Conservation (phyloP, 2,113 vertebrate species). For the Vidua macroura region DNA sequence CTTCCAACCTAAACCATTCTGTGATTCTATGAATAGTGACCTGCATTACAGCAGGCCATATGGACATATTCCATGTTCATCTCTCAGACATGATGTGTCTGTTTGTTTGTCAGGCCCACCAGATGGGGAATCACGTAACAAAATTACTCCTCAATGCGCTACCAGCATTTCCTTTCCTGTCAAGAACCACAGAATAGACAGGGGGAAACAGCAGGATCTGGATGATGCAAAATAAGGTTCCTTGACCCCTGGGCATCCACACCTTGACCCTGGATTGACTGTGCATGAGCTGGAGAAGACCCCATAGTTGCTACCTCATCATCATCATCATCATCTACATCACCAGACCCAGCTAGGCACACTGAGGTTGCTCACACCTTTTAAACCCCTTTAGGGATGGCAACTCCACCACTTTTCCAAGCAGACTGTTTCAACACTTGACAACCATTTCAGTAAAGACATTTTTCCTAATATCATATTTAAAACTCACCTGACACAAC, state of each 20-base stretch:
- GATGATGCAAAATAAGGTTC: neutral
- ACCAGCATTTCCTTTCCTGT: neutral
- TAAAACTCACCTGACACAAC: neutral
- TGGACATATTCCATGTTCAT: neutral
- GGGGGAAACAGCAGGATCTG: neutral
- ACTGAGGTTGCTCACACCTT: rapidly evolving
- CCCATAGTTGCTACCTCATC: neutral
- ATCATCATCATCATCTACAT: rapidly evolving
- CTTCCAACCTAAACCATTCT: neutral
- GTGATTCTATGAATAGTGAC: neutral
- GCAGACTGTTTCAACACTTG: neutral
- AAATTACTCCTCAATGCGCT: neutral
- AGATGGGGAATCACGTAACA: neutral
- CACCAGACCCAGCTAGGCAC: neutral
- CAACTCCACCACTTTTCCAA: neutral
- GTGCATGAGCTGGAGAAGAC: neutral
- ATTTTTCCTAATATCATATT: neutral
- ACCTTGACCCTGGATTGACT: neutral
- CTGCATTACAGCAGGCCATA: neutral
- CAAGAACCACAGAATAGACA: rapidly evolving
- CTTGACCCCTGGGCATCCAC: neutral
- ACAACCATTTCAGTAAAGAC: neutral
- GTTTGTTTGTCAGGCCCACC: neutral
- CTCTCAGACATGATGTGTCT: neutral
- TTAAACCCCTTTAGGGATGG: neutral